Conservation (phyloP, 2,797 vertebrate genomes). For the Chaetodon trifasciatus region DNA sequence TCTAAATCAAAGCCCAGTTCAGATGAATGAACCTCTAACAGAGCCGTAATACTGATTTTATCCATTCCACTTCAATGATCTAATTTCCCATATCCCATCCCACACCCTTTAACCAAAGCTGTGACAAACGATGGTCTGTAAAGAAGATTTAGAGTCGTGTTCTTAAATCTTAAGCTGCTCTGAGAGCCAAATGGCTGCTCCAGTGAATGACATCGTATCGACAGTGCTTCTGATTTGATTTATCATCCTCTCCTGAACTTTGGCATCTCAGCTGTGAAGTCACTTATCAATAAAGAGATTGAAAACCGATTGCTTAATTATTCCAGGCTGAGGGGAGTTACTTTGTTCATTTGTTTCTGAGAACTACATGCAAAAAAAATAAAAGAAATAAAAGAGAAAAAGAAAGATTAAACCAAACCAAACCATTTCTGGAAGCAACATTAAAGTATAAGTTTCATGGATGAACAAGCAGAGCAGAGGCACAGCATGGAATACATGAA, state of each 20-base stretch:
- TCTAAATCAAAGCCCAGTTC: constrained; percentile 45
- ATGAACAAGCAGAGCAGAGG: constrained; percentile 70
- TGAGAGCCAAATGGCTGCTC: constrained; percentile 47
- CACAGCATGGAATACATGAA: constrained; percentile 69
- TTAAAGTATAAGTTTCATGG: constrained; percentile 43
- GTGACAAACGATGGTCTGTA: constrained; percentile 32
- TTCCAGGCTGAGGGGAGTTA: constrained; percentile 49
- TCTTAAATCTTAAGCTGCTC: constrained; percentile 55
- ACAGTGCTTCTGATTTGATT: constrained; percentile 49
- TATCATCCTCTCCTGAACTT: constrained; percentile 71
- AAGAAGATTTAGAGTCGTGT: constrained; percentile 50
- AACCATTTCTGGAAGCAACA: constrained; percentile 50
- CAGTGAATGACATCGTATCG: constrained; percentile 61
- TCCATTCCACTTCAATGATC: constrained; percentile 21
- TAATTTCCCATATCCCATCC: constrained; percentile 22
- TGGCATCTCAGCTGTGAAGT: constrained; percentile 80
- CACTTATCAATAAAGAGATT: constrained; percentile 61
- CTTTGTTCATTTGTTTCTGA: constrained; percentile 43
- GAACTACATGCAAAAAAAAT: constrained; percentile 56
- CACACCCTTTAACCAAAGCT: constrained; percentile 44
- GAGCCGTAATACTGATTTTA: constrained; percentile 29
- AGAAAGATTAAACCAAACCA: constrained; percentile 45
- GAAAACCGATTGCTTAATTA: constrained; percentile 57
- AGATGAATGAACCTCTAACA: constrained; percentile 36
- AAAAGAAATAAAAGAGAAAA: neutral